phyloP scores from a whole-genome alignment of 2,113 vertebrate species.

The Trinectes maculatus region DNA sequence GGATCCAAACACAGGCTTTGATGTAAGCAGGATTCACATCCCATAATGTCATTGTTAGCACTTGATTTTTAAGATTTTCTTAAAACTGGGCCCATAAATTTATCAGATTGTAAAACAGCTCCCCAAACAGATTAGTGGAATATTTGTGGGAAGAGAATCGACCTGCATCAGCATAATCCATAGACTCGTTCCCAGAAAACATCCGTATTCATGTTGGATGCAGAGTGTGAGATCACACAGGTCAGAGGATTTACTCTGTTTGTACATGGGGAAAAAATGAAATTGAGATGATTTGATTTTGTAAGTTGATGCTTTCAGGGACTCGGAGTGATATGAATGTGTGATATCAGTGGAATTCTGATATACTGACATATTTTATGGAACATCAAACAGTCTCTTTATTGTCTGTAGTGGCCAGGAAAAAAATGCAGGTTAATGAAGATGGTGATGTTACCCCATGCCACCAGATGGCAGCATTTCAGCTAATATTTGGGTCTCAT shows the following conservation, averaged over 20 bases:
- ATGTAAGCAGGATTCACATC: constrained; percentile 86
- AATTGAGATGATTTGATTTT: constrained; percentile 40
- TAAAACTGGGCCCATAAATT: constrained; percentile 3
- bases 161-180: constrained; percentile 71
- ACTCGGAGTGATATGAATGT: constrained; percentile 24
- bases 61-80: too few species aligned
- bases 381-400: background rate
- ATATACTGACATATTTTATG: too few species aligned
- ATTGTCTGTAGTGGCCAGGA: background rate
- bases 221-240: constrained; percentile 40
- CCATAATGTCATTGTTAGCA: too few species aligned
- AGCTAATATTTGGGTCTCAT: background rate
- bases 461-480: constrained; percentile 63
- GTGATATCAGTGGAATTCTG: constrained; percentile 39
- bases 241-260: constrained; percentile 35
- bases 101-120: constrained; percentile 10
- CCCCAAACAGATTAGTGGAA: constrained; percentile 35
- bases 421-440: background rate
- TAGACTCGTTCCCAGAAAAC: constrained; percentile 48
- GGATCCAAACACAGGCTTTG: constrained; percentile 99
- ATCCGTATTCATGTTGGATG: constrained; percentile 41
- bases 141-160: constrained; percentile 43
- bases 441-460: background rate
- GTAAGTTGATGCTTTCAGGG: constrained; percentile 53
- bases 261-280: constrained; percentile 32